These are phyloP conservation scores for Leptoteleia sp. DNA, from an alignment of 1,140 invertebrate genomes.

Conservation along the genomic window DNA sequence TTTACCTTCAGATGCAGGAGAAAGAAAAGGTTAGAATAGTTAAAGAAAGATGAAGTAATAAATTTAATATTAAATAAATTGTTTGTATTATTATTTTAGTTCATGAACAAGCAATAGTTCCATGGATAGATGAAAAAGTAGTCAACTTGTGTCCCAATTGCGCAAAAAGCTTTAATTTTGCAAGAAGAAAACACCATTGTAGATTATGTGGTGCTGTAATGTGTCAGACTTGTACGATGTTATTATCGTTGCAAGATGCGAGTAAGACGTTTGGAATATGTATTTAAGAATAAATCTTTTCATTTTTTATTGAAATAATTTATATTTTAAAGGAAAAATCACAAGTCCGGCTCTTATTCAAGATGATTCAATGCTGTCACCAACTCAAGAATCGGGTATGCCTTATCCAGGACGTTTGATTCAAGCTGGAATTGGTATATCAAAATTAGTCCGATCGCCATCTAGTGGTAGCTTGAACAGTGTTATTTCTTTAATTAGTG, in stretches of 20 bases:
- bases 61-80: background rate
- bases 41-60: background rate
- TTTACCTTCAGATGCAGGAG: constrained; percentile 89
- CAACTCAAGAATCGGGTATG: constrained; percentile 71
- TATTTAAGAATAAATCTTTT: background rate
- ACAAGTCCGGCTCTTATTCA: constrained; percentile 81
- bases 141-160: constrained; percentile 96
- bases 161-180: constrained; percentile 92
- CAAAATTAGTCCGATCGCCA: constrained; percentile 77
- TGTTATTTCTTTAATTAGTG: constrained; percentile 80
- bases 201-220: constrained; percentile 97
- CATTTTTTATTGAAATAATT: constrained; percentile 4
- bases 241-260: constrained; percentile 91
- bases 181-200: constrained; percentile 96
- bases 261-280: constrained; percentile 84
- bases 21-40: constrained; percentile 86
- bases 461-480: constrained; percentile 81
- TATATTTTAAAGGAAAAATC: constrained; percentile 82
- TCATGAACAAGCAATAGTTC: constrained; percentile 90
- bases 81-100: constrained; percentile 75
- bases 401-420: constrained; percentile 79
- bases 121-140: constrained; percentile 95
- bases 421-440: constrained; percentile 81
- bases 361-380: constrained; percentile 75
- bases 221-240: constrained; percentile 96